phyloP scores from a whole-genome alignment of 1,140 invertebrate genomes.

The Conus ventricosus region DNA sequence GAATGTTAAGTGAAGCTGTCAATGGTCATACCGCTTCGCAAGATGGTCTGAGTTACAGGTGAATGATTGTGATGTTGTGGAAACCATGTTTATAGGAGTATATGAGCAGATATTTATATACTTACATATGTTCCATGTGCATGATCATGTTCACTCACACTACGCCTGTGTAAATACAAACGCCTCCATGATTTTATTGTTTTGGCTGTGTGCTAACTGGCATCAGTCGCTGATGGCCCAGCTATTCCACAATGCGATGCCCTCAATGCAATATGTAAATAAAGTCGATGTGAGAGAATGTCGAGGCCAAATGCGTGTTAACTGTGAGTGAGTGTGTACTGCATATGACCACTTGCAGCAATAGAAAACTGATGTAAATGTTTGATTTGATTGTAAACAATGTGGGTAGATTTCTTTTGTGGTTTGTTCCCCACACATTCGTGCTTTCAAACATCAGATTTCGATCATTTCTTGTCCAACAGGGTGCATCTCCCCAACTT shows the following conservation, averaged over 20 bases:
- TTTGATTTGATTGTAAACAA: background rate
- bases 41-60: no score
- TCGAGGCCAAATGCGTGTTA: background rate
- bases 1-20: no score
- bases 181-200: background rate
- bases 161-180: background rate
- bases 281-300: background rate
- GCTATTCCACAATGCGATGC: background rate
- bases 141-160: background rate
- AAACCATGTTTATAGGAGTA: no score
- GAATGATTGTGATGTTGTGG: no score
- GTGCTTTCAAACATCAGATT: background rate
- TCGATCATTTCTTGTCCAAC: no score
- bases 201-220: background rate
- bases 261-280: constrained; percentile 27
- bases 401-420: background rate
- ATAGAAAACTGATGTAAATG: background rate
- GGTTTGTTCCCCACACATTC: background rate
- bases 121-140: background rate
- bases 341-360: background rate
- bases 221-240: background rate
- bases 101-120: background rate
- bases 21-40: no score
- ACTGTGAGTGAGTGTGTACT: background rate
- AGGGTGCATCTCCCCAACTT: no score